phyloP scores from a whole-genome alignment of 2,888 invertebrate genomes.

The Meganola albula region DNA sequence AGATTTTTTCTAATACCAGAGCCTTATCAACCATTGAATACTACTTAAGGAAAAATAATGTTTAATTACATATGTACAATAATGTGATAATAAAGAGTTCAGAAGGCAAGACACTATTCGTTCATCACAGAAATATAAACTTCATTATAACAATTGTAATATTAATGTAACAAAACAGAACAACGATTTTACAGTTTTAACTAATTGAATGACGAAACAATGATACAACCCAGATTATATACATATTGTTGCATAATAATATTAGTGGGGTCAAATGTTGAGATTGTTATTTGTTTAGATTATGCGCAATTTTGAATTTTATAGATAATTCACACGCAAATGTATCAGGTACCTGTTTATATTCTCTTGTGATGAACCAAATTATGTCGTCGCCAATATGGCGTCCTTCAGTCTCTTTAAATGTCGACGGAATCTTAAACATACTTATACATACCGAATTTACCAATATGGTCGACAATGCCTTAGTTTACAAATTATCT shows the following conservation, averaged over 20 bases:
- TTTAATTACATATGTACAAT: slow-evolving; percentile 74
- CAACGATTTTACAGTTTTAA: too few relatives aligned
- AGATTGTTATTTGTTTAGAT: too few relatives aligned
- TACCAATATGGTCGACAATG: slow-evolving; percentile 58
- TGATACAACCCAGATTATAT: too few relatives aligned
- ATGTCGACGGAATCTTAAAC: slow-evolving; percentile 64
- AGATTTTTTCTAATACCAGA: slow-evolving; percentile 5
- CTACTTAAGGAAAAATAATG: slow-evolving; percentile 44
- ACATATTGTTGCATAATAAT: too few relatives aligned
- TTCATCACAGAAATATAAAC: slow-evolving; percentile 59
- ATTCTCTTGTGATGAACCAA: slow-evolving; percentile 53
- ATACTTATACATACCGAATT: slow-evolving; percentile 56
- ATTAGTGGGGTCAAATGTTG: too few relatives aligned
- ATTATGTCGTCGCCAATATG: slow-evolving; percentile 65
- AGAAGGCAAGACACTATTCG: slow-evolving; percentile 52
- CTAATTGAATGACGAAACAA: too few relatives aligned
- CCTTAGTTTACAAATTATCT: slow-evolving; percentile 68
- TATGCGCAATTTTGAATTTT: too few relatives aligned
- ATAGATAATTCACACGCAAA: too few relatives aligned
- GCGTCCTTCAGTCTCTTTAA: slow-evolving; percentile 62
- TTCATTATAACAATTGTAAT: too few relatives aligned
- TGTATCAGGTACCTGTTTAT: too few relatives aligned
- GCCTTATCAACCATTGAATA: slow-evolving; percentile 29
- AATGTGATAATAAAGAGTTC: slow-evolving; percentile 58
- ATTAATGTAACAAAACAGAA: too few relatives aligned